Conservation (phyloP, 2,888 invertebrate genomes). For the Acanthosoma haemorrhoidale region DNA sequence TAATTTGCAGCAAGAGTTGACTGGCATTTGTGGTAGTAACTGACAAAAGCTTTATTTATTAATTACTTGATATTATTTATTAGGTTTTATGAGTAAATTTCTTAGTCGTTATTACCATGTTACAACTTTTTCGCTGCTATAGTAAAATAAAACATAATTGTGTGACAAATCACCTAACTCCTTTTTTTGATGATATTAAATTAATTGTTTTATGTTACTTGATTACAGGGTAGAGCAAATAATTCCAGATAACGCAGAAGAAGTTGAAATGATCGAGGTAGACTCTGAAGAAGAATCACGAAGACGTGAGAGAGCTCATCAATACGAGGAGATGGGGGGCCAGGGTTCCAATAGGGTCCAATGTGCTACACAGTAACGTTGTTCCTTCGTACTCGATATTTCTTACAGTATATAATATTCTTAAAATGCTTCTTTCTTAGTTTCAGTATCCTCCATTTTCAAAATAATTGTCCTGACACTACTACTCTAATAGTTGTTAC, state of each 20-base stretch:
- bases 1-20: no score
- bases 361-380: slow-evolving; percentile 66
- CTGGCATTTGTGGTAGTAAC: no score
- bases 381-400: not conserved
- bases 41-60: no score
- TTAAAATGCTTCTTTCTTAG: slow-evolving; percentile 26
- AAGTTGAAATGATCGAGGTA: slow-evolving; percentile 65
- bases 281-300: slow-evolving; percentile 70
- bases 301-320: slow-evolving; percentile 60
- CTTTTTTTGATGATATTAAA: no score
- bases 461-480: not conserved
- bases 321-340: slow-evolving; percentile 72
- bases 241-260: slow-evolving; percentile 73
- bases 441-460: slow-evolving; percentile 5
- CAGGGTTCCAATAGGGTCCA: slow-evolving; percentile 64
- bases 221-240: slow-evolving; percentile 51
- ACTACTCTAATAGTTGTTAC: slow-evolving; percentile 4
- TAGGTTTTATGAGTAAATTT: not conserved
- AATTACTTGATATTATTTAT: no score
- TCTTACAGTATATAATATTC: not conserved
- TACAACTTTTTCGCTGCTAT: no score
- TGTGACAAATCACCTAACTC: no score
- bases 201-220: not conserved
- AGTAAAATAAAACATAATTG: no score
- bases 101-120: no score